These are phyloP conservation scores for Anthoptus insignis DNA, from an alignment of 2,888 invertebrate genomes.

Conservation along the genomic window DNA sequence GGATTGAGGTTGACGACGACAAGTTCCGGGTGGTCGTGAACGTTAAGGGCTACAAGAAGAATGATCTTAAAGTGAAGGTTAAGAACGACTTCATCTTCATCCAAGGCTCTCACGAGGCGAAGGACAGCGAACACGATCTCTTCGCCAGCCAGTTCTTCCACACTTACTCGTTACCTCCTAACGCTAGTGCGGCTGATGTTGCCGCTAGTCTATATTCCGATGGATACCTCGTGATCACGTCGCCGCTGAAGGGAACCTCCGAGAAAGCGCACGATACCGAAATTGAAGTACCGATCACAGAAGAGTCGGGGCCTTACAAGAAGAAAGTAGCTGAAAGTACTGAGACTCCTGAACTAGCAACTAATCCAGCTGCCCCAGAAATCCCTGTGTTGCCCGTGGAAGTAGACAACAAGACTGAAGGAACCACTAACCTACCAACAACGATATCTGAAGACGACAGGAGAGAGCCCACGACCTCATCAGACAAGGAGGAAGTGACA, in stretches of 20 bases:
- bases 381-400: conserved; percentile 18
- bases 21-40: conserved; percentile 74
- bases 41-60: conserved; percentile 73
- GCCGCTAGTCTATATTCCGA: conserved; percentile 68
- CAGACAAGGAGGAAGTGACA: conserved; percentile 65
- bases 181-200: conserved; percentile 70
- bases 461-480: conserved; percentile 66
- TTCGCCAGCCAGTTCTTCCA: conserved; percentile 83
- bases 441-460: conserved; percentile 54
- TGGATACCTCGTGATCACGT: conserved; percentile 67
- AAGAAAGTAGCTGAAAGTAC: conserved; percentile 46
- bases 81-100: conserved; percentile 76
- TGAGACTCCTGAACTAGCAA: conserved; percentile 31
- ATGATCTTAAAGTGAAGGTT: conserved; percentile 76
- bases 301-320: conserved; percentile 63
- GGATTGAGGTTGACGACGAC: conserved; percentile 64
- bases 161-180: conserved; percentile 74
- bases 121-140: conserved; percentile 70
- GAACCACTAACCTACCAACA: conserved; percentile 39
- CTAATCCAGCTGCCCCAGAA: conserved; percentile 11
- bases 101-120: conserved; percentile 75
- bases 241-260: conserved; percentile 60
- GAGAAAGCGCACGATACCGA: conserved; percentile 57
- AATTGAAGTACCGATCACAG: conserved; percentile 69
- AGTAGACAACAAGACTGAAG: conserved; percentile 36